Conservation (phyloP, 2,113 vertebrate genomes). For the Perccottus glenii region DNA sequence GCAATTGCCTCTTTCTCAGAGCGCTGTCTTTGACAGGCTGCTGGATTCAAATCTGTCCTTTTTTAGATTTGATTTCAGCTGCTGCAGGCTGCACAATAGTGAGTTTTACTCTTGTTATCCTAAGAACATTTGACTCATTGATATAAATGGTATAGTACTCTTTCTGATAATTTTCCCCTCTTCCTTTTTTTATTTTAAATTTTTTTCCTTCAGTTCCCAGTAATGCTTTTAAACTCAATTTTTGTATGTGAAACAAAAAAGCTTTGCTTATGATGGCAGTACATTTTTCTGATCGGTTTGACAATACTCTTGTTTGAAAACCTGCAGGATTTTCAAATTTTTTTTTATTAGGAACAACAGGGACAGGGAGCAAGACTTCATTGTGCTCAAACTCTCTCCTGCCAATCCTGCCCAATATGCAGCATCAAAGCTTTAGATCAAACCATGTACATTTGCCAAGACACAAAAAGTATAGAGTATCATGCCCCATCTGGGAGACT, state of each 20-base stretch:
- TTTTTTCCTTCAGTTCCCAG: constrained; percentile 22
- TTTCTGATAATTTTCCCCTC: constrained; percentile 38
- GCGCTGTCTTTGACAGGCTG: constrained; percentile 12
- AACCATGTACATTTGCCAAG: too few species aligned
- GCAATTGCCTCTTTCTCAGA: constrained; percentile 1
- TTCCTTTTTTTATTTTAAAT: constrained; percentile 8
- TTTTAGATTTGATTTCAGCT: constrained; percentile 31
- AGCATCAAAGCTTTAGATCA: too few species aligned
- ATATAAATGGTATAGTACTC: constrained; percentile 10
- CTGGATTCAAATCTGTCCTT: constrained; percentile 21
- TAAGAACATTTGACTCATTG: too few species aligned
- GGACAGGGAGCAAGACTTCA: too few species aligned
- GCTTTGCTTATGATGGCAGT: constrained; percentile 28
- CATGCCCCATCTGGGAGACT: too few species aligned
- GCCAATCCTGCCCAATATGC: too few species aligned
- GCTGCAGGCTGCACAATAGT: neutral
- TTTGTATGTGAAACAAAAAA: neutral
- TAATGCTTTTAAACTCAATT: constrained; percentile 4
- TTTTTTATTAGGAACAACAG: too few species aligned
- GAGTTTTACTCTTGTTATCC: too few species aligned
- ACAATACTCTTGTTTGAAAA: constrained; percentile 6
- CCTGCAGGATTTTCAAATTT: too few species aligned
- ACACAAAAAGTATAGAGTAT: too few species aligned
- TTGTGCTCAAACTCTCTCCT: too few species aligned
- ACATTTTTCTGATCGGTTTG: constrained; percentile 33